A percentile compares a stretch with the other conserved stretches of the same genome.
phyloP scores from a whole-genome alignment of 2,113 vertebrate species.

The Actenoides lindsayi region DNA sequence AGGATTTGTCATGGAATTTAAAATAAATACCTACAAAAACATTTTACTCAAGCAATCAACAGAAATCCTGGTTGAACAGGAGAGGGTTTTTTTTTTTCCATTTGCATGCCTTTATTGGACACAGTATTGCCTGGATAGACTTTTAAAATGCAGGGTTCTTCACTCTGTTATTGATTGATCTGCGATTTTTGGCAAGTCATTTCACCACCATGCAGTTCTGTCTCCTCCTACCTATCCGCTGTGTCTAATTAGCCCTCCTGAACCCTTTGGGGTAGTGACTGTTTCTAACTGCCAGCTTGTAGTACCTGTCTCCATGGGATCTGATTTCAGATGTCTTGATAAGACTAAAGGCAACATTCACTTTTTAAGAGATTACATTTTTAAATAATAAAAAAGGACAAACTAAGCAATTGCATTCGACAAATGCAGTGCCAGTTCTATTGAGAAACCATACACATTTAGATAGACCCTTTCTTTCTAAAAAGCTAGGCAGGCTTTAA shows the following conservation, averaged over 20 bases:
- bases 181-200: constrained; percentile 8
- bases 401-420: neutral
- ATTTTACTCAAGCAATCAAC: neutral
- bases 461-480: neutral
- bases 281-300: neutral
- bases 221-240: neutral
- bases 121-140: neutral
- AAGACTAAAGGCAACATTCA: neutral
- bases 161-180: neutral
- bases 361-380: neutral
- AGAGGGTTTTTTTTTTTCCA: neutral
- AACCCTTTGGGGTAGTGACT: neutral
- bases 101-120: neutral
- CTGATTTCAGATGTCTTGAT: neutral
- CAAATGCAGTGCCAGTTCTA: neutral
- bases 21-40: constrained; percentile 24
- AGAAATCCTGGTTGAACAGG: neutral
- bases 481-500: neutral
- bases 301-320: neutral
- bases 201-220: neutral
- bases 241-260: neutral
- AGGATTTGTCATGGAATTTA: constrained; percentile 10
- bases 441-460: neutral
- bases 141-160: constrained; percentile 20
- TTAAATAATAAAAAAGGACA: neutral